These are phyloP conservation scores for Cosmia trapezina DNA, from an alignment of 2,888 invertebrate species.

Conservation along the genomic window DNA sequence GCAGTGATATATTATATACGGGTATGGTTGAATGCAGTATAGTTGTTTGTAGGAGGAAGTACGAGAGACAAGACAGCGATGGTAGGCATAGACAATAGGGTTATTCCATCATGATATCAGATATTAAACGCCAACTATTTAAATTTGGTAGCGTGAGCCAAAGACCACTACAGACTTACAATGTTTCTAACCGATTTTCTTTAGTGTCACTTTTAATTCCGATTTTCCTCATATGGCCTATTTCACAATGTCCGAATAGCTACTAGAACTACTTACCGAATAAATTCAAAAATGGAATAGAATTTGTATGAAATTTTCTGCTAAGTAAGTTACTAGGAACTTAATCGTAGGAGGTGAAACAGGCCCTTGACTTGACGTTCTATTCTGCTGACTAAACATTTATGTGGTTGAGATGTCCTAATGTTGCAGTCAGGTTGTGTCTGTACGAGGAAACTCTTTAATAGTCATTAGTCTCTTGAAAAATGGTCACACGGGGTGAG, in stretches of 20 bases:
- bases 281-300: no score
- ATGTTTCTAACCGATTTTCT: neutral
- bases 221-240: no score
- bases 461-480: neutral
- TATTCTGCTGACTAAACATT: neutral
- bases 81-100: neutral
- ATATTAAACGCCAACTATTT: neutral
- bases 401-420: neutral
- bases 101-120: neutral
- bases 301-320: no score
- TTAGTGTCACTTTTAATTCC: neutral
- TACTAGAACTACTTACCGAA: no score
- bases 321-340: no score
- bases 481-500: neutral
- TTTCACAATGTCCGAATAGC: no score
- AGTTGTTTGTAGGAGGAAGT: neutral
- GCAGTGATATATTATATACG: constrained; percentile 12
- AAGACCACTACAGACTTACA: neutral
- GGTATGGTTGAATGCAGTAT: constrained; percentile 16
- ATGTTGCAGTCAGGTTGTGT: neutral
- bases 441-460: neutral
- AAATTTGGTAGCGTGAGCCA: no score
- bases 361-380: neutral
- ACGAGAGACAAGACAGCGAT: neutral
- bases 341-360: no score